These are phyloP conservation scores for Choreutis nemorana DNA, from an alignment of 2,888 invertebrate genomes.

Conservation along the genomic window DNA sequence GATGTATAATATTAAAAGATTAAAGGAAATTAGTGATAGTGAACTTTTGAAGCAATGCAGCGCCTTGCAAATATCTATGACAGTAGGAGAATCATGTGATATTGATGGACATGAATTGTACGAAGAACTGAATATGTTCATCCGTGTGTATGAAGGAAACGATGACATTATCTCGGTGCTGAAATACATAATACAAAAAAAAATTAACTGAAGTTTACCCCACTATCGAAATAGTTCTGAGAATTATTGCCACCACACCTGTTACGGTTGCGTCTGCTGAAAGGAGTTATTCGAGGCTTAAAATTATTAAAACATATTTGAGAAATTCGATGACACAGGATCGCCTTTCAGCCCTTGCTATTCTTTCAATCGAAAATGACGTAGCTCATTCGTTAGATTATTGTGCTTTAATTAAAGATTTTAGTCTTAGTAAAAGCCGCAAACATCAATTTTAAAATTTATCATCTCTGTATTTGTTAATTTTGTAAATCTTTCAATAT, in stretches of 20 bases:
- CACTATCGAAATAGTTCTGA: conserved; percentile 14
- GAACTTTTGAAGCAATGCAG: conserved; percentile 13
- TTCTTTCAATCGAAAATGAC: conserved; percentile 11
- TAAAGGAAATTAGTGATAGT: conserved; percentile 13
- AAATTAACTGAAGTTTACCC: conserved; percentile 10
- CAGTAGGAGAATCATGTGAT: conserved; percentile 15
- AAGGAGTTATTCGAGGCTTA: conserved; percentile 15
- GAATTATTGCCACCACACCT: conserved; percentile 14
- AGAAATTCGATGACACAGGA: conserved; percentile 12
- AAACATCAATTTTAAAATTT: conserved; percentile 12
- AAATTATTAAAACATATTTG: conserved; percentile 13
- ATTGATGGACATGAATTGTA: conserved; percentile 14
- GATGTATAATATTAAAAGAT: conserved; percentile 7
- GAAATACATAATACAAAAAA: conserved; percentile 10
- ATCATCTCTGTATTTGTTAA: conserved; percentile 4
- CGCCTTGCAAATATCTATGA: conserved; percentile 15
- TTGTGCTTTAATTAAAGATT: conserved; percentile 13
- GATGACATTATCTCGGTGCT: conserved; percentile 13
- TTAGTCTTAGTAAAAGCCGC: conserved; percentile 11
- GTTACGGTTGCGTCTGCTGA: conserved; percentile 13
- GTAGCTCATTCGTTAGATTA: conserved; percentile 14
- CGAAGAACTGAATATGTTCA: conserved; percentile 16
- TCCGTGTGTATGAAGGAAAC: conserved; percentile 14
- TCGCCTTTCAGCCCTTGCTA: conserved; percentile 10
- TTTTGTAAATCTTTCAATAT: too few relatives aligned